Evolutionary conservation across 1,140 invertebrate genomes (phyloP).

Genomic region (Drosophila nikananu): DNA sequence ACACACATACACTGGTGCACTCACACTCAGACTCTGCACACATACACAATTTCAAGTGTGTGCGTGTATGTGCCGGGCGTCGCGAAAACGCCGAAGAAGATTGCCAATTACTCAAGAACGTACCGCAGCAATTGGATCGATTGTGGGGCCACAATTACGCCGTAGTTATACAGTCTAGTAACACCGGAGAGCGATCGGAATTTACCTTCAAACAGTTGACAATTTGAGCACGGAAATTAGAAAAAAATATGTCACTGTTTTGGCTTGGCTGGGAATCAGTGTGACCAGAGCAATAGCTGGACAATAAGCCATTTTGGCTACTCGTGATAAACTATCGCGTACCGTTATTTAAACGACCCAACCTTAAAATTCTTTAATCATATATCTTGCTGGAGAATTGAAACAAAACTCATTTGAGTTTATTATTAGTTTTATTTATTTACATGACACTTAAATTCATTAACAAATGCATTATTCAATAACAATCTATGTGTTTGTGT

Average conservation of each 20-base stretch:
- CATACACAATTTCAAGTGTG: conserved; percentile 20
- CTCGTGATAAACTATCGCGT: conserved; percentile 1
- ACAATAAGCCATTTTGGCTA: not conserved
- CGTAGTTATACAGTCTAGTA: not conserved
- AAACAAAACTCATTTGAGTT: conserved; percentile 9
- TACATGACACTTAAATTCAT: conserved; percentile 77
- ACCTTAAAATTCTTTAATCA: too few relatives aligned
- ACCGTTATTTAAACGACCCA: not conserved
- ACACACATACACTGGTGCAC: conserved; percentile 32
- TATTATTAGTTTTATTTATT: conserved; percentile 45
- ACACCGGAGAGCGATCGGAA: not conserved
- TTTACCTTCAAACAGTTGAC: not conserved
- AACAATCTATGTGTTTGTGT: conserved; percentile 69
- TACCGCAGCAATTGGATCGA: conserved; percentile 30
- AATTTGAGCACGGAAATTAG: conserved; percentile 11
- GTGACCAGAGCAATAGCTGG: not conserved
- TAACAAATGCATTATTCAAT: conserved; percentile 79
- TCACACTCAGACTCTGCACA: conserved; percentile 24
- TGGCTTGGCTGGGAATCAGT: conserved; percentile 54
- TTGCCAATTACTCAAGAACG: not conserved
- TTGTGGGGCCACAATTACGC: conserved; percentile 31
- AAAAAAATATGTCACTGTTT: conserved; percentile 66
- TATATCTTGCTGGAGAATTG: not conserved
- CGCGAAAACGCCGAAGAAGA: conserved; percentile 68
- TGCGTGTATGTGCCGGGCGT: conserved; percentile 66